Conservation (phyloP, 2,113 vertebrate genomes). For the Scortum barcoo region DNA sequence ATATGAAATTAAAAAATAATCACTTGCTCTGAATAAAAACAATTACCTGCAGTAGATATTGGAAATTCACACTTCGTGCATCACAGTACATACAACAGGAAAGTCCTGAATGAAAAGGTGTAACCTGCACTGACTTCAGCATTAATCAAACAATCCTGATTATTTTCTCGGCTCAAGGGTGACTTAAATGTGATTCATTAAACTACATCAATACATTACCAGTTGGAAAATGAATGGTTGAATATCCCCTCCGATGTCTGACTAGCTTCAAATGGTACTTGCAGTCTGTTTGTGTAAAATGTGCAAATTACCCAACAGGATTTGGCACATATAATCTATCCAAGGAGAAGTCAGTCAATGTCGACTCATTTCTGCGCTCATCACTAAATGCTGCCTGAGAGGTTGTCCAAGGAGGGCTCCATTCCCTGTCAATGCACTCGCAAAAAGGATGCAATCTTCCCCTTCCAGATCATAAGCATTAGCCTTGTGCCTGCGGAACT, state of each 20-base stretch:
- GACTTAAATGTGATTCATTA: conserved; percentile 10
- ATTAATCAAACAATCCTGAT: conserved; percentile 18
- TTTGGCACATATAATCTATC: conserved; percentile 37
- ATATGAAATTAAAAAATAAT: not conserved
- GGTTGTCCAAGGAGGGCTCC: not conserved
- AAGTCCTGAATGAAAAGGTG: not conserved
- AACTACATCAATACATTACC: conserved; percentile 9
- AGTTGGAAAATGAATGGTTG: conserved; percentile 22
- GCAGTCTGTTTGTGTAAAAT: not conserved
- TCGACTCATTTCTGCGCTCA: conserved; percentile 23
- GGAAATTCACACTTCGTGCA: not conserved
- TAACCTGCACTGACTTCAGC: not conserved
- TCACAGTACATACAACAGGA: not conserved
- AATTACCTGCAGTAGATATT: not conserved
- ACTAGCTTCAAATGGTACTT: not conserved
- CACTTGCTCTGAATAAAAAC: not conserved
- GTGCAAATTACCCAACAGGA: conserved; percentile 21
- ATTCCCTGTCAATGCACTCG: conserved; percentile 8
- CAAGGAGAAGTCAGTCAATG: conserved; percentile 35
- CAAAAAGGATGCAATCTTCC: conserved; percentile 25
- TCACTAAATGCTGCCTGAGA: conserved; percentile 18
- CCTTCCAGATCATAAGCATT: conserved; percentile 30
- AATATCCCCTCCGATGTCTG: not conserved
- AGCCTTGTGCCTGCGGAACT: conserved; percentile 1
- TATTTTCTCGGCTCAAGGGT: conserved; percentile 4